These are phyloP conservation scores for Hydrolagus affinis DNA, from an alignment of 2,113 vertebrate genomes.

Conservation along the genomic window DNA sequence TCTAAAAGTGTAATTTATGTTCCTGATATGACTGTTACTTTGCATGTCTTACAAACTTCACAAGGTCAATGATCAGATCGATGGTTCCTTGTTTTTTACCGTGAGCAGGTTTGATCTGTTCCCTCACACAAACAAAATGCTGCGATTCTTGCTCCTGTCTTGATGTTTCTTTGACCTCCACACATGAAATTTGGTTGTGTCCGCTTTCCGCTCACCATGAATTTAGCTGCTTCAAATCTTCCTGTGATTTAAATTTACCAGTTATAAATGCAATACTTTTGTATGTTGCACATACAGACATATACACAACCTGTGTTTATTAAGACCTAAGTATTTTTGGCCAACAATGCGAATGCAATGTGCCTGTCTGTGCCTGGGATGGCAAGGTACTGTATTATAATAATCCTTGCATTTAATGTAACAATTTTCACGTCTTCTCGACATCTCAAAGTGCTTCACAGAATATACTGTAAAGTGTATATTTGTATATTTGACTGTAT, in stretches of 20 bases:
- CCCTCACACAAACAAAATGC: neutral
- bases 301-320: neutral
- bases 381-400: neutral
- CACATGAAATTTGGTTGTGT: neutral
- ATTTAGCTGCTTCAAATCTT: neutral
- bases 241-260: neutral
- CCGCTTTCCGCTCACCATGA: neutral
- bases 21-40: neutral
- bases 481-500: too few relatives aligned
- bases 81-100: neutral
- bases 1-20: slow-evolving; percentile 35
- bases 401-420: too few relatives aligned
- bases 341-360: neutral
- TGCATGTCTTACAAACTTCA: slow-evolving; percentile 6
- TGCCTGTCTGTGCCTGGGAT: neutral
- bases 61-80: slow-evolving; percentile 15
- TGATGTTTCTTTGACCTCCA: neutral
- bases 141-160: neutral
- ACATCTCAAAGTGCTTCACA: too few relatives aligned
- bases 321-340: neutral
- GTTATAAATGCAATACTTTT: neutral
- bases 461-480: too few relatives aligned
- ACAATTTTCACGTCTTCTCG: too few relatives aligned
- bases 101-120: neutral
- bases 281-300: neutral